Base-by-base conservation (phyloP, 2,888 invertebrate species). In the Phasia obesa region DNA sequence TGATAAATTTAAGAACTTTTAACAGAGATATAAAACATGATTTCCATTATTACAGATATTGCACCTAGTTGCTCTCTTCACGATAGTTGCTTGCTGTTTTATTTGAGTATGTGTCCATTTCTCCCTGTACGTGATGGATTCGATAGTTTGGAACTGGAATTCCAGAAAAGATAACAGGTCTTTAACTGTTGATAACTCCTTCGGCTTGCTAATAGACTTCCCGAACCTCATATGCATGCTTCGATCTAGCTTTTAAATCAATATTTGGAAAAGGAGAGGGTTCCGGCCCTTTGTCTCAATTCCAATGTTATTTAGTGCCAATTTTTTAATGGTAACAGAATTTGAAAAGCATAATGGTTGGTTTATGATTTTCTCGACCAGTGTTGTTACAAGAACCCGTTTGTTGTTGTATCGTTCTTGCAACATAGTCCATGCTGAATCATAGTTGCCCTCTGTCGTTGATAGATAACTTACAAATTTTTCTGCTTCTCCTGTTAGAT, bases 401-500 rank as follows among this genome's bases (percentile, higher is more conserved):
- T 49, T 59, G 17, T 71, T 71, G 44, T 60, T 27, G 21, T 71
- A 71, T 13, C 49, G 27, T 15, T 71, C 51, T 21, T 47, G 44
- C 6, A 60, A 44, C 21, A 55, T 55, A 1, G 38, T 55, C 69
- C 69, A 38, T 38, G 55, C 69, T 35, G 42, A 42, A 6, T 69
- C 23, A 23, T 69, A 69, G 17, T 69, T 69, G 23, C 13, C 42
- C 15, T 51, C 23, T 4, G 69, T 55, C 13, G 42, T 42, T 42
- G 25, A 53, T 7, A 69, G 13, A 15, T 69, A 35, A 15, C 69
- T 49, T 5, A 69, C 42, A 3, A 69, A n/a, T 38, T 42, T 69
- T 55, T 69, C 44, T 3, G 69, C 55, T 55, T 69, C 69, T 13
- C 69, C 55, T 35, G 55, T 69, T n/a, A 69, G 25, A 38, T 55